phyloP scores from a whole-genome alignment of 2,797 vertebrate genomes.

The Sebastes diploproa region DNA sequence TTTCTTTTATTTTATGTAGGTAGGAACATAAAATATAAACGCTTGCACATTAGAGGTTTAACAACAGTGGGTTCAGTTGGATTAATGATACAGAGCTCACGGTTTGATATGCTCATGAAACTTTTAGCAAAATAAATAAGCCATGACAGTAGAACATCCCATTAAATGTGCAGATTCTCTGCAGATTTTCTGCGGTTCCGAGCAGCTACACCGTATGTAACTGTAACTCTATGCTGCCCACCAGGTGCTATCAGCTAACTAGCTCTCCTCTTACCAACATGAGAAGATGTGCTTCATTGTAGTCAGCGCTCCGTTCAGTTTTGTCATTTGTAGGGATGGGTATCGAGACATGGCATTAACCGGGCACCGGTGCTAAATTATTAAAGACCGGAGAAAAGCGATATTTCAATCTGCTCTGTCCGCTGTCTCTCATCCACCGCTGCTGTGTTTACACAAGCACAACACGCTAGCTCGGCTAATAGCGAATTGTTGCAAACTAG shows the following conservation, averaged over 20 bases:
- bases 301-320: neutral
- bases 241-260: neutral
- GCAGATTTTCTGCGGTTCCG: no score
- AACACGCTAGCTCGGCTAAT: no score
- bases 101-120: neutral
- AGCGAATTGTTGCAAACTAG: no score
- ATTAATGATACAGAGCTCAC: neutral
- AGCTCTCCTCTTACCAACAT: neutral
- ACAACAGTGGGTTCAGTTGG: neutral
- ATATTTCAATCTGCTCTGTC: no score
- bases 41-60: neutral
- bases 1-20: neutral
- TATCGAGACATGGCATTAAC: no score
- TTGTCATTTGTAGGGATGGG: neutral
- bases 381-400: no score
- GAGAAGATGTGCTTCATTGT: neutral
- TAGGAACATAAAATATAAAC: slow-evolving; percentile 9
- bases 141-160: neutral
- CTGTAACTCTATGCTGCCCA: no score
- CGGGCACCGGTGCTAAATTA: no score
- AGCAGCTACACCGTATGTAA: no score
- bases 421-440: no score
- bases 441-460: no score
- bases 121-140: slow-evolving; percentile 6
- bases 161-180: neutral